Percentiles rank a stretch among this genome's conserved stretches.
phyloP scores from a whole-genome alignment of 2,797 vertebrate species.

The Gymnopithys bicolor region DNA sequence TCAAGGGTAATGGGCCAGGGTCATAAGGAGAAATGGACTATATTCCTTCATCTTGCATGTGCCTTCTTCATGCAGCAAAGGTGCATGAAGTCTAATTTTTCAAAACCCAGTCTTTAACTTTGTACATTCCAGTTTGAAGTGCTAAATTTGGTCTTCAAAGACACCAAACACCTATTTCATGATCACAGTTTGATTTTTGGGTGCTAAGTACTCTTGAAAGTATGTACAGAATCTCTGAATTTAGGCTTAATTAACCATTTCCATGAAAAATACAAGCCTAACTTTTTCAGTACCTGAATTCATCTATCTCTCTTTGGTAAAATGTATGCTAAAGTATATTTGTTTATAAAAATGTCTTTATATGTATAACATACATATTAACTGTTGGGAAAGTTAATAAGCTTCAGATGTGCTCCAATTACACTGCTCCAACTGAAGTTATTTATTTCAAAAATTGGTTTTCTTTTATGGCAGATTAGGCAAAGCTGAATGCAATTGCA shows the following conservation, averaged over 20 bases:
- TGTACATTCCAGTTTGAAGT: background rate
- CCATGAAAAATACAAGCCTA: background rate
- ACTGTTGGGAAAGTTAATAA: background rate
- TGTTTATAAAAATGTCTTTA: background rate
- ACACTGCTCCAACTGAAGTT: background rate
- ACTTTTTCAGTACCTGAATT: background rate
- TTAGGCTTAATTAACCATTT: background rate
- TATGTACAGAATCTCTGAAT: background rate
- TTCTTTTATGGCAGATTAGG: background rate
- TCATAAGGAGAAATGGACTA: background rate
- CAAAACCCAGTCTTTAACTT: background rate
- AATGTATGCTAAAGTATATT: background rate
- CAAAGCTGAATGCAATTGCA: background rate
- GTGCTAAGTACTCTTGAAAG: background rate
- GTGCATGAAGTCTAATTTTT: background rate
- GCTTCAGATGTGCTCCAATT: background rate
- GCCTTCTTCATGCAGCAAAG: background rate
- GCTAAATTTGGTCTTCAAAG: background rate
- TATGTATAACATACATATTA: background rate
- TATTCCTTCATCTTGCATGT: background rate
- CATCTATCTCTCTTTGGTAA: background rate
- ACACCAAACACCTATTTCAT: background rate
- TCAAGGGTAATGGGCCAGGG: background rate
- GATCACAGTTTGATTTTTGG: background rate
- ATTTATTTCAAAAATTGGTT: background rate